Evolutionary conservation across 2,888 invertebrate species (phyloP), one percentile per base, ranked within the genome.

Genomic region (Petrolisthes cinctipes): DNA sequence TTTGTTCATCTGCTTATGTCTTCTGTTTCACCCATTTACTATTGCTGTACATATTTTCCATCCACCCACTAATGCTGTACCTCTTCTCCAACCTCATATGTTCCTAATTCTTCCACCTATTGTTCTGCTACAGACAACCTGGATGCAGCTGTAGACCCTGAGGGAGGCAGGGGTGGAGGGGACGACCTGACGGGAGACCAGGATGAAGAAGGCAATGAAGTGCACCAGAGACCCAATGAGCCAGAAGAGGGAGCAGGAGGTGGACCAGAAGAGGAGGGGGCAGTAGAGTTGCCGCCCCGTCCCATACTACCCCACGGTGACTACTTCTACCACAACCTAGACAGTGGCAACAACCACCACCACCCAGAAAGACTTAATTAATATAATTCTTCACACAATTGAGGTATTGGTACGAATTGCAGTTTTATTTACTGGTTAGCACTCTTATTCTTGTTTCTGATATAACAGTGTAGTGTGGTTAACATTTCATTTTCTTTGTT

Each of bases 171-270:
- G 6, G 71, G 71, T n/a, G 71, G 71, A 68, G 82, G 17, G 6
- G 68, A 82, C 53, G 82, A 82, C 82, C 17, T 82, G 51, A 82
- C 82, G 4, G 66, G 68, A 7, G 82, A 82, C 82, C 82, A 82
- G 23, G 82, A 82, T 11, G 82, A 82, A 53, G 82, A 82, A 68
- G 82, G 82, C 17, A 82, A 82, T n/a, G 82, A 82, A 3, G 68
- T 82, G 53, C 82, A 68, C 7, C 82, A 14, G 6, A 14, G 20
- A 14, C 71, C 14, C 6, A 20, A n/a, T 6, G 71, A 71, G n/a
- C 17, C 14, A 6, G 71, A 71, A 20, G 71, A 71, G 6, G 71
- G 71, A 20, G 61, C 11, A 9, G 61, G 61, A 17, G 61, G 61
- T 14, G 71, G 71, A 20, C n/a, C 14, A n/a, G 71, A 71, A 20